These are phyloP conservation scores for Pterocles burchelli DNA, from an alignment of 2,113 vertebrate genomes.

Conservation along the genomic window DNA sequence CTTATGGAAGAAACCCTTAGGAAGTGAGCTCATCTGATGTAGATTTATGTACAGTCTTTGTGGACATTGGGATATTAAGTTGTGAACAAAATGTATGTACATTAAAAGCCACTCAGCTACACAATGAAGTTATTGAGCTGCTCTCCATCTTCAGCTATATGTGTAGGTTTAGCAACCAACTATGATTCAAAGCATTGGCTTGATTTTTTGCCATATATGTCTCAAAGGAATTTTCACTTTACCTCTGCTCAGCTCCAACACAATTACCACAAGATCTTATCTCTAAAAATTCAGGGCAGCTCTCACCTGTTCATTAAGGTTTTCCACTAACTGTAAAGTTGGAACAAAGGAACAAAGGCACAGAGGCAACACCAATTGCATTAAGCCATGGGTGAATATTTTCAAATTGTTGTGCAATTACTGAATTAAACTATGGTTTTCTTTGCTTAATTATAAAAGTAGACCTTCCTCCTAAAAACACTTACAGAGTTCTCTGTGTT, in stretches of 20 bases:
- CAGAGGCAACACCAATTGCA: background rate
- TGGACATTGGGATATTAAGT: background rate
- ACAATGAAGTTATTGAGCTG: background rate
- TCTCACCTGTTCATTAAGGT: constrained; percentile 34
- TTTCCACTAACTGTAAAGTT: constrained; percentile 1
- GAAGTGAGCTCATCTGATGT: background rate
- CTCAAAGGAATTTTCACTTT: constrained; percentile 37
- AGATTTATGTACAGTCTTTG: background rate
- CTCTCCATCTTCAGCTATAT: background rate
- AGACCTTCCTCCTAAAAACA: background rate
- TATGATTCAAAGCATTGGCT: background rate
- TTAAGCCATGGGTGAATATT: background rate
- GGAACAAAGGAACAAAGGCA: constrained; percentile 11
- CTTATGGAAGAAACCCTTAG: background rate
- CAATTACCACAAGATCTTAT: constrained; percentile 60
- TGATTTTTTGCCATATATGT: background rate
- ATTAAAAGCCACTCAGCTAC: background rate
- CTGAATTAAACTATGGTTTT: background rate
- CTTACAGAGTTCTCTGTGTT: background rate
- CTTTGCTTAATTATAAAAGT: constrained; percentile 9
- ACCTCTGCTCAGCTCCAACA: constrained; percentile 15
- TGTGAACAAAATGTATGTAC: background rate
- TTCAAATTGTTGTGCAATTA: constrained; percentile 34
- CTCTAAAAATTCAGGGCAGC: constrained; percentile 6
- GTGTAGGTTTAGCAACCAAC: background rate